Base-by-base conservation (phyloP, 2,888 invertebrate species). In the Saturnia japonica region DNA sequence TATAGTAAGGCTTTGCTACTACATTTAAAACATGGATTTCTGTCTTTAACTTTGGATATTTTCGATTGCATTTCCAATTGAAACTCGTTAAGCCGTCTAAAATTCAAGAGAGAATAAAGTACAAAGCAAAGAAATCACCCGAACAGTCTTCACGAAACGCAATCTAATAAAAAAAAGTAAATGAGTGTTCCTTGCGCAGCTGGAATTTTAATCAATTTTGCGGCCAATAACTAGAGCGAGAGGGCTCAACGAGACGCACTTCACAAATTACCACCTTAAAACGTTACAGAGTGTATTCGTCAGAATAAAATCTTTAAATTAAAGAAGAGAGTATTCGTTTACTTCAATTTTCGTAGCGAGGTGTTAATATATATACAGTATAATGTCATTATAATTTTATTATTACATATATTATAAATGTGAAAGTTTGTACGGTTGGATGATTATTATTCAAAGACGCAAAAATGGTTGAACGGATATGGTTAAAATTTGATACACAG, bases 131-230 rank as follows among this genome's bases (percentile, higher is more conserved):
- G 64, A 64, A 60, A 64, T 40, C 64, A 40, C 40, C 75, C 79
- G 80, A 84, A 82, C 80, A 79, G 81, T 81, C 81, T 83, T 79
- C 83, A 82, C 76, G 76, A 80, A 82, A 80, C 82, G 83, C 83
- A 85, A 88, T 90, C 85, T 87, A 89, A 88, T 89, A 89, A 88
- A 88, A 22, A 57, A 88, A 88, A 88, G 86, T 87, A 84, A 85
- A 88, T 80, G 84, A 82, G 82, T 82, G 84, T 84, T 79, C 82
- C 86, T 86, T 86, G 90, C 90, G 87, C 87, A 85, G 85, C 82
- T 77, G 85, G 91, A 91, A 92, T 92, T 91, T 91, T 91, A 92
- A 91, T 92, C 91, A 92, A 91, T 90, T 90, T 88, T 88, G 90
- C 82, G 91, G 89, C 88, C 90, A 88, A 91, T 91, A 88, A 87